Conservation (phyloP, 1,140 invertebrate genomes). For the Diorhabda elongata region DNA sequence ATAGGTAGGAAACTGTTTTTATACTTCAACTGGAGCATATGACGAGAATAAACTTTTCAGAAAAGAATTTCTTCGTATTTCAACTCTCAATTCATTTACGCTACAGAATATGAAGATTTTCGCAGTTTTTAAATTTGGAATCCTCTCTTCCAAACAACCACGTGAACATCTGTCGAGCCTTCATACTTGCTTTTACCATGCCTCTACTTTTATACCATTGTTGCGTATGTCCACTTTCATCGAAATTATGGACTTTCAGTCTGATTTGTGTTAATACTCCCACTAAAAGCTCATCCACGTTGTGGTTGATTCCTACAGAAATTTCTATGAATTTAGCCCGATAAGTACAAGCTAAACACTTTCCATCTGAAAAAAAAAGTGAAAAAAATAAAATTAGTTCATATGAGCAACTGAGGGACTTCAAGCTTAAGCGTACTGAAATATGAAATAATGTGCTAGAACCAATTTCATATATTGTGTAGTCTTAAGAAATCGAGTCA, state of each 20-base stretch:
- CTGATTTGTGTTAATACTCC: conserved; percentile 78
- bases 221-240: conserved; percentile 55
- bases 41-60: not conserved
- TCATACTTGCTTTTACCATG: conserved; percentile 79
- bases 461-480: too few species aligned
- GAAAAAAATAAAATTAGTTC: not conserved
- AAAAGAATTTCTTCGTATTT: not conserved
- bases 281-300: conserved; percentile 82
- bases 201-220: conserved; percentile 80
- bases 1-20: not conserved
- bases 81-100: conserved; percentile 11
- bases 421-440: not conserved
- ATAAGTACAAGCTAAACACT: conserved; percentile 79
- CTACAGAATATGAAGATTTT: conserved; percentile 80
- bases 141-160: conserved; percentile 87
- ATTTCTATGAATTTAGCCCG: conserved; percentile 85
- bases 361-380: conserved; percentile 66
- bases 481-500: too few species aligned
- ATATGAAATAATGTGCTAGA: too few species aligned
- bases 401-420: not conserved
- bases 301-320: conserved; percentile 86
- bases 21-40: not conserved
- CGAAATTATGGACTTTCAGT: conserved; percentile 65
- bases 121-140: conserved; percentile 86
- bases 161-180: conserved; percentile 82